Conservation (phyloP, 2,113 vertebrate species). For the Danionella cerebrum region DNA sequence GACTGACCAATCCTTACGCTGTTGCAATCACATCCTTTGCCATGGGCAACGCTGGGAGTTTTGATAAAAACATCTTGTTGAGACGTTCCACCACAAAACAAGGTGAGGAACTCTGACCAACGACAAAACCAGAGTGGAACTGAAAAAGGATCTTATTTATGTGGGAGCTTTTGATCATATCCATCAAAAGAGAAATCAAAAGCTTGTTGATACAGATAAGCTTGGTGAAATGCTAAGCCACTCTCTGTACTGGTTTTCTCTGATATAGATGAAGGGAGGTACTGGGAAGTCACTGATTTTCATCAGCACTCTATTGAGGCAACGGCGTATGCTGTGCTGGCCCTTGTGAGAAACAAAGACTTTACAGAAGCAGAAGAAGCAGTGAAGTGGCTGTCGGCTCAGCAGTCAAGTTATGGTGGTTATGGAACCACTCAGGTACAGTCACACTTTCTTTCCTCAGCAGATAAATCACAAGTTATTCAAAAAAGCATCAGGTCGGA, state of each 20-base stretch:
- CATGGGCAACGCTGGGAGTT: constrained; percentile 56
- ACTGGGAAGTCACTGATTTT: constrained; percentile 62
- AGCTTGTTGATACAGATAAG: no score
- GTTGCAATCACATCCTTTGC: constrained; percentile 76
- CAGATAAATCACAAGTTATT: no score
- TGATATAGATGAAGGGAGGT: constrained; percentile 44
- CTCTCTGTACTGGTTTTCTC: neutral
- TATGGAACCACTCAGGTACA: constrained; percentile 80
- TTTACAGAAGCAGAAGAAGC: constrained; percentile 43
- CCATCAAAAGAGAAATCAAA: no score
- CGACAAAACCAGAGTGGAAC: no score
- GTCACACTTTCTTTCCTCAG: neutral
- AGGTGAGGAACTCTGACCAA: constrained; percentile 4
- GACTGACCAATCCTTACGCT: constrained; percentile 68
- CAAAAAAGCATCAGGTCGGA: no score
- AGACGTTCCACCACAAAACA: constrained; percentile 24
- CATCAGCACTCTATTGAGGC: constrained; percentile 72
- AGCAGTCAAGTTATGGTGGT: constrained; percentile 66
- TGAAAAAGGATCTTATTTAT: no score
- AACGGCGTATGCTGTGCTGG: constrained; percentile 79
- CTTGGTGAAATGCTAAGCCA: no score
- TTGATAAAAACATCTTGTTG: constrained; percentile 45
- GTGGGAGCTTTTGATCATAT: no score
- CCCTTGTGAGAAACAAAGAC: constrained; percentile 57
- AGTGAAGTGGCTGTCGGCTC: constrained; percentile 71